Evolutionary conservation across 2,797 vertebrate genomes (phyloP), one percentile per base, ranked within the genome.

Genomic region (Sylvia borin): DNA sequence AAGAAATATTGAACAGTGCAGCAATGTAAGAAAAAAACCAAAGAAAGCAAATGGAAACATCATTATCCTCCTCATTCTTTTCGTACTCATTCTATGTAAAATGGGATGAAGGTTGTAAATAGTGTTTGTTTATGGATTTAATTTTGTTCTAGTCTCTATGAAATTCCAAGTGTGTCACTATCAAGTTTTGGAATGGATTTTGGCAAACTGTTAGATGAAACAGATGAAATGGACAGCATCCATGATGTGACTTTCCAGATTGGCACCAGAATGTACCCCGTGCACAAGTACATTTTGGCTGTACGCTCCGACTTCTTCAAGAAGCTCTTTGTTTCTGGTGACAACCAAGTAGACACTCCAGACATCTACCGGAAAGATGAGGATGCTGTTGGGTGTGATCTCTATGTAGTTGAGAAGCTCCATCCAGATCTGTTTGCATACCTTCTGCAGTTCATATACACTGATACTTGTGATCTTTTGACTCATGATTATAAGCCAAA

Each of bases 211-310:
- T 94, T 99, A 95, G 96, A 98, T 18, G 99, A 99, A 93, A 98
- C 99, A 1, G 98, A 99, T 77, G 99, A 99, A 97, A 99, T 97
- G 77, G 99, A 99, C 97, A 99, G 85, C 96, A 99, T 99, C 95
- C 99, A 99, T 25, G 99, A 99, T 73, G 98, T 99, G 91, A 99
- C 99, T 36, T 99, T 99, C 83, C 98, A 99, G 97, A 98, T 99
- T 22, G 99, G 98, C n/a, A 96, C 98, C 77, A 98, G 98, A 94
- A 97, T 97, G 88, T 99, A 99, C 90, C 98, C 99, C 0, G 98
- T 98, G 29, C 99, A 99, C 97, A 99, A 99, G 96, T 99, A 99
- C 95, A 98, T 99, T 95, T 97, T 99, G 93, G 98, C 99, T 53
- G 97, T 97, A 92, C 98, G 98, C 93, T 99, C 99, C 0, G 99